phyloP scores from a whole-genome alignment of 2,797 vertebrate genomes.

The Peromyscus attwateri region DNA sequence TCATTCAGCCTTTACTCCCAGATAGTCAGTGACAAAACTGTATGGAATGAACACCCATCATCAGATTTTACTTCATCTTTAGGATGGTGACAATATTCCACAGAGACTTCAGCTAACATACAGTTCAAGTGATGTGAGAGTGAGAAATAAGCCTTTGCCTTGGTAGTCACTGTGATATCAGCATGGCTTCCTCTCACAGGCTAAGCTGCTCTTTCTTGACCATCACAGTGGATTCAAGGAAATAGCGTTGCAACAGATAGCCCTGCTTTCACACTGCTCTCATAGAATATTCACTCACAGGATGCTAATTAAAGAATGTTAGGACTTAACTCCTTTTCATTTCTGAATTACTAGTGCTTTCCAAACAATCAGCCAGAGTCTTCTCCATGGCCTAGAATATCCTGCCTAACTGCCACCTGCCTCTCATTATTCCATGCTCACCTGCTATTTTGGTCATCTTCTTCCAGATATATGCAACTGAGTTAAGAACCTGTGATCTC shows the following conservation, averaged over 20 bases:
- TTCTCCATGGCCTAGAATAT: neutral
- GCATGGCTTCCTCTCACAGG: neutral
- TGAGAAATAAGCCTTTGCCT: neutral
- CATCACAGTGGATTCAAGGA: neutral
- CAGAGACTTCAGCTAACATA: neutral
- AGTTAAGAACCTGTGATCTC: neutral
- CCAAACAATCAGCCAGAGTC: neutral
- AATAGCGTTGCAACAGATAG: accelerated
- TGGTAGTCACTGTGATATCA: neutral
- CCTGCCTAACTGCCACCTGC: neutral
- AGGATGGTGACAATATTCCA: neutral
- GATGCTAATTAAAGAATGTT: neutral
- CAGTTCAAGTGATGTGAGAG: neutral
- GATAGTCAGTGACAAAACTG: neutral
- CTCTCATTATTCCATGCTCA: neutral
- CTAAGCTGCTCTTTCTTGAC: neutral
- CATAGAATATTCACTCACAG: no score
- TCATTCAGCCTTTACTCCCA: neutral
- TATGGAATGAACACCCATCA: neutral
- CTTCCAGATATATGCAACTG: neutral
- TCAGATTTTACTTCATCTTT: neutral
- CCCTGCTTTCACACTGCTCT: neutral
- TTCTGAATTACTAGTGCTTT: neutral
- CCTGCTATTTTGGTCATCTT: neutral
- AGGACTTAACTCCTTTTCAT: neutral